Conservation (phyloP, 2,113 vertebrate species). For the Buteo buteo region DNA sequence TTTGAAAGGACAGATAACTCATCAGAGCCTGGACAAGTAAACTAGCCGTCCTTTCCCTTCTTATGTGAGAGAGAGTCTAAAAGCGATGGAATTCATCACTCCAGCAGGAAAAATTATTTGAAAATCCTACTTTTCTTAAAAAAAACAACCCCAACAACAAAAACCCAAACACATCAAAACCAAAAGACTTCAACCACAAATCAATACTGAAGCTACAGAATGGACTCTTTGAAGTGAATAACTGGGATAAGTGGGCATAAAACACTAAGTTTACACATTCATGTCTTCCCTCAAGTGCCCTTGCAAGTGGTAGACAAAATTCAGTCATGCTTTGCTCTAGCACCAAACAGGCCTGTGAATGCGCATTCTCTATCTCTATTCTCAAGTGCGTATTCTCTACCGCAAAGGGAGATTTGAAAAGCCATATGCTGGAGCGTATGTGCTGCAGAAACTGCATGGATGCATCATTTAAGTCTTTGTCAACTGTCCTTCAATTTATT, state of each 20-base stretch:
- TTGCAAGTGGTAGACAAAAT: background rate
- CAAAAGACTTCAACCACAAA: background rate
- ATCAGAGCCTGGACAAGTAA: background rate
- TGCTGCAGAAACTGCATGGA: background rate
- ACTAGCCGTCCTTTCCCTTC: background rate
- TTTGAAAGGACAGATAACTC: constrained; percentile 1
- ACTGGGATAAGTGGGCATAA: constrained; percentile 8
- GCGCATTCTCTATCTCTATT: background rate
- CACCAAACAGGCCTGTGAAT: background rate
- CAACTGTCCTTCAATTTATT: background rate
- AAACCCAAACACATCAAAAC: background rate
- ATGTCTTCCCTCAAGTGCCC: background rate
- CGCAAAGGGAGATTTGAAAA: background rate
- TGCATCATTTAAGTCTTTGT: background rate
- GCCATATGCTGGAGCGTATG: constrained; percentile 23
- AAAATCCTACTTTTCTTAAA: background rate
- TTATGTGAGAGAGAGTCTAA: background rate
- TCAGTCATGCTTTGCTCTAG: background rate
- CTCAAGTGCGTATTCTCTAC: background rate
- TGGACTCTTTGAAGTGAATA: background rate
- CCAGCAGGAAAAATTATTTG: background rate
- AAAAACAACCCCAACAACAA: background rate
- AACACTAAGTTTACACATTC: background rate
- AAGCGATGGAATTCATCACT: background rate
- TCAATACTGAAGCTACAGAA: background rate